Evolutionary conservation across 2,113 vertebrate genomes (phyloP).

Genomic region (Leucopternis melanops): DNA sequence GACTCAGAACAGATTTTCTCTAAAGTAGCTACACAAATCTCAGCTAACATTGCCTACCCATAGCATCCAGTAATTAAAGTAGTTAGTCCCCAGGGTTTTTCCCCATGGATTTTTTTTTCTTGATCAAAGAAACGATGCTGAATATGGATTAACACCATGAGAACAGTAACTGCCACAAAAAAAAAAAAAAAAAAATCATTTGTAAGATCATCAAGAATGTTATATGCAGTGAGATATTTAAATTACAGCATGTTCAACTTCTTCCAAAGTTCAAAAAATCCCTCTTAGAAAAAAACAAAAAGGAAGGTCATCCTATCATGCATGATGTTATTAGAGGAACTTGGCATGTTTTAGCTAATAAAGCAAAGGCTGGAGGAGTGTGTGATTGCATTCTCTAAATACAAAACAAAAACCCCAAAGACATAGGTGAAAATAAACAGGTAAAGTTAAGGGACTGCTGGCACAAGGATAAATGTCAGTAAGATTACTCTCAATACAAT

Average conservation of each 20-base stretch:
- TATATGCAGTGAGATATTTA: neutral
- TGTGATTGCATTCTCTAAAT: neutral
- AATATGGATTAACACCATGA: neutral
- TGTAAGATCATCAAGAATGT: neutral
- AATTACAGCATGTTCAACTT: neutral
- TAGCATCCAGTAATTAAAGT: neutral
- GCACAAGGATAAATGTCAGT: neutral
- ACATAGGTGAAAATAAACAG: neutral
- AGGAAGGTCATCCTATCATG: neutral
- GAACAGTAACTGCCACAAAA: neutral
- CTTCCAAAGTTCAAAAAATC: neutral
- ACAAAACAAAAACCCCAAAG: neutral
- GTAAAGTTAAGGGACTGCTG: neutral
- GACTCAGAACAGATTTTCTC: neutral
- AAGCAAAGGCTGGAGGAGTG: neutral
- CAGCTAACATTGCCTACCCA: neutral
- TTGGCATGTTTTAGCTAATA: neutral
- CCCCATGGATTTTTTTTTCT: neutral
- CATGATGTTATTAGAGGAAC: neutral
- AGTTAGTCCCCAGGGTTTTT: neutral
- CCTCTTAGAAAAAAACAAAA: neutral
- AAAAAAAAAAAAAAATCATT: neutral
- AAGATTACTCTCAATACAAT: neutral
- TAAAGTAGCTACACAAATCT: neutral
- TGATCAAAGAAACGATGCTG: neutral